Base-by-base conservation (phyloP, 2,888 invertebrate genomes). In the Clanis bilineata region DNA sequence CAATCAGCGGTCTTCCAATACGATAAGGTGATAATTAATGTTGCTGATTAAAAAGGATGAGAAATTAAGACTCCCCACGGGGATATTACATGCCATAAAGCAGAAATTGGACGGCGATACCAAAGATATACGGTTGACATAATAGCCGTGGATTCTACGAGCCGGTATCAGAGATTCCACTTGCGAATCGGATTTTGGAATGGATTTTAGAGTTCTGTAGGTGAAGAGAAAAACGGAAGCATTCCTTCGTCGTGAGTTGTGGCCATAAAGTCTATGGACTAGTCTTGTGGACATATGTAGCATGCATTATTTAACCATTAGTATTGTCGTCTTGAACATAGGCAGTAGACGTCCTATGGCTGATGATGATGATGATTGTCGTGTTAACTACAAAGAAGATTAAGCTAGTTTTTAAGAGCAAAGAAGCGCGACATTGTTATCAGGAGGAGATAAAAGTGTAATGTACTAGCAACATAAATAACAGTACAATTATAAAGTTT, bases 61-160 rank as follows among this genome's bases (percentile, higher is more conserved):
- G 80, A 79, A 86, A 88, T 86, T 88, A 86, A 88, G 81, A 82
- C 81, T 81, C 83, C 76, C 79, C 68, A 62, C 80, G 69, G 83
- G 85, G 86, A 88, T 86, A 90, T 90, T 87, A 88, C 87, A 87
- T 83, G 86, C 87, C 88, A 88, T 88, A 89, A 85, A 87, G 84
- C 85, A 88, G 88, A 88, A 90, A 90, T 89, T 88, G 89, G 88
- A 88, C 88, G 86, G 86, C 86, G 88, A 88, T 89, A 88, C 82
- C 87, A 82, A 81, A 88, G 86, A 91, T 88, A 88, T 91, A 90
- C 90, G 82, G 82, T 79, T 81, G 85, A 85, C 85, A 88, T 89
- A 90, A 91, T 51, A 86, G 86, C 86, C 85, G 82, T 80, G 81
- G 86, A 86, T 88, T 87, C 88, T 86, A 88, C 87, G 86, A 86